Evolutionary conservation across 1,140 invertebrate genomes (phyloP), one percentile per base, ranked within the genome.

Genomic region (Diachasma alloeum): DNA sequence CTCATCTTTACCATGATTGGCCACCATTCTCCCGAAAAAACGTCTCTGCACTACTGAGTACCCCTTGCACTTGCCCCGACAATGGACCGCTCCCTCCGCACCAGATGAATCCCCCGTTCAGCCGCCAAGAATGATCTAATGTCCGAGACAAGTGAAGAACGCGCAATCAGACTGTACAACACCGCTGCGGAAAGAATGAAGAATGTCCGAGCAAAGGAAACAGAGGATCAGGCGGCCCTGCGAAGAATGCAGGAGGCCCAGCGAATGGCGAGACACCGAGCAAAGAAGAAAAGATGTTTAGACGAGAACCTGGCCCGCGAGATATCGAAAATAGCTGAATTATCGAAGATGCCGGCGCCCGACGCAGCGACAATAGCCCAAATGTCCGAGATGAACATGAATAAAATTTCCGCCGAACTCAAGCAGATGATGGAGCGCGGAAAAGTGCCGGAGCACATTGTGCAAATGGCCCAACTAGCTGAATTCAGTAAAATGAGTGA

Each of bases 401-500:
- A 89, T 56, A 90, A 90, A 71, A 90, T 90, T 42, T 90, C 89
- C 1, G 89, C 89, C 0, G 89, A 90, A 36, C 68, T 90, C 46
- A 90, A 89, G 59, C 89, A 90, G 68, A 90, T 90, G 89, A 90
- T 90, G 89, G 89, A 89, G 31, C 82, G 89, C 0, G 89, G 89
- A 4, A 90, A 90, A 76, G 89, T 90, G 6, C 88, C 89, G 0
- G 89, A 90, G 31, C 89, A 90, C 67, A 90, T 90, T 73, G 89
- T 90, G 22, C 89, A 90, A 80, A 90, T 90, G 89, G 89, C 89
- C 13, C 89, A 90, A 74, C 76, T 90, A 0, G 88, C 89, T 0
- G 89, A 90, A 22, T 90, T 90, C 72, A 89, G 84, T 46, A 90
- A 90, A 72, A 89, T 90, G 87, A 87, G 79, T 6, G 89, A 90